Evolutionary conservation across 2,888 invertebrate genomes (phyloP), one percentile per base, ranked within the genome.

Genomic region (Mantis religiosa): DNA sequence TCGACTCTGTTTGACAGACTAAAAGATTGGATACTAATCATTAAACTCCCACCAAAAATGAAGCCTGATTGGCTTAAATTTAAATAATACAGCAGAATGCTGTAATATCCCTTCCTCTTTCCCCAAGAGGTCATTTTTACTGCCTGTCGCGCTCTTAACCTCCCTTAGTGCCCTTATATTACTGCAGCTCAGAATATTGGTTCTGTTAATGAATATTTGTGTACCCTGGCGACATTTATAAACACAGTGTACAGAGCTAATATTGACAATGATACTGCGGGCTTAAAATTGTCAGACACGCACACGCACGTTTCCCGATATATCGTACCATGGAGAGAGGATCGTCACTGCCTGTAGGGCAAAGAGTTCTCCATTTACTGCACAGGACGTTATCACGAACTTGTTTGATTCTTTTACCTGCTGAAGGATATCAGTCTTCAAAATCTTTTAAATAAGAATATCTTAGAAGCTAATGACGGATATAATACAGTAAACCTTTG

Each of bases 121-220:
- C 54, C 54, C 15, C 54, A 71, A 71, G 54, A 71, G 54, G 54
- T 71, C 54, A 71, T 71, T 71, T 71, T 71, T 71, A 71, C 54
- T 15, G 54, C 4, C 54, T 71, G 20, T 1, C 54, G 20, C 20
- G 54, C 54, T 25, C 54, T 25, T 71, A 20, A 20, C 20, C 54
- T 71, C 54, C 54, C 54, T 71, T 71, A 71, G 54, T 25, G 54
- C 54, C 20, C 20, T 71, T 71, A 71, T 71, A 71, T 71, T 71
- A 71, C 54, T 71, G 3, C 54, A 25, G 54, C 54, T 14, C 54
- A 20, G 54, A 71, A 71, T 85, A 85, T 85, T 85, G 85, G 85
- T 85, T 71, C 85, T 85, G 85, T 85, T 85, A 85, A 85, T 85
- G 85, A 85, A 85, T 85, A 85, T 85, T 85, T 71, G 85, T 85